phyloP scores from a whole-genome alignment of 2,888 invertebrate genomes.

The Platynereis dumerilii region DNA sequence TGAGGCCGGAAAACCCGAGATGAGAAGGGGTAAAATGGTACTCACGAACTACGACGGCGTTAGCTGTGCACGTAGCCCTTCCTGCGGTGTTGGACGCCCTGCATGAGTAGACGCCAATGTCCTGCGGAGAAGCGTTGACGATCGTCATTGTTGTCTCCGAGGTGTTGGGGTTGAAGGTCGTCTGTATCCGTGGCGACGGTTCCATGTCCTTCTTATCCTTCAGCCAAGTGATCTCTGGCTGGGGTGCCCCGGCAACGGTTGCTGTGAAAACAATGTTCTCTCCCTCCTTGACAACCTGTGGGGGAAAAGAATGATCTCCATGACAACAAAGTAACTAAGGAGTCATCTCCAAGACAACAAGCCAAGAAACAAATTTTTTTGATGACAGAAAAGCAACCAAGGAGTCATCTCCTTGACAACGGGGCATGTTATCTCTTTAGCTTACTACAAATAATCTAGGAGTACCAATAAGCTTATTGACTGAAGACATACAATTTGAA shows the following conservation, averaged over 20 bases:
- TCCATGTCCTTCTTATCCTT: constrained; percentile 67
- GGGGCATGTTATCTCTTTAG: too few relatives aligned
- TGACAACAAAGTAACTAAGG: too few relatives aligned
- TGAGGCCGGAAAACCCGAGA: too few relatives aligned
- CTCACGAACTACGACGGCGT: constrained; percentile 71
- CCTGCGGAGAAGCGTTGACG: constrained; percentile 81
- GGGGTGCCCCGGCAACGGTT: constrained; percentile 77
- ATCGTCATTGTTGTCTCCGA: constrained; percentile 77
- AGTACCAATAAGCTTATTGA: too few relatives aligned
- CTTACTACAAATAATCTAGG: too few relatives aligned
- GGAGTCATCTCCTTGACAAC: too few relatives aligned
- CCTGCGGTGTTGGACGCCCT: constrained; percentile 91
- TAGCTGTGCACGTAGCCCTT: constrained; percentile 78
- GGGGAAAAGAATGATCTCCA: not conserved
- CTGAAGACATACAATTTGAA: too few relatives aligned
- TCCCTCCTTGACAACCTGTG: constrained; percentile 66
- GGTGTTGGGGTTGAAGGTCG: constrained; percentile 57
- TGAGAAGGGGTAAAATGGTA: constrained; percentile 10
- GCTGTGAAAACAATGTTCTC: constrained; percentile 78
- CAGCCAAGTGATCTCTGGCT: constrained; percentile 74
- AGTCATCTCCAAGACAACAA: too few relatives aligned
- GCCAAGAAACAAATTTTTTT: too few relatives aligned
- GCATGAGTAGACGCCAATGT: constrained; percentile 86
- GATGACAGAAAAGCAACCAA: too few relatives aligned
- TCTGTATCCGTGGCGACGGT: constrained; percentile 18